A percentile compares a stretch with the other conserved stretches of the same genome.
Evolutionary conservation across 2,797 vertebrate genomes (phyloP).

Genomic region (Acrossocheilus fasciatus): DNA sequence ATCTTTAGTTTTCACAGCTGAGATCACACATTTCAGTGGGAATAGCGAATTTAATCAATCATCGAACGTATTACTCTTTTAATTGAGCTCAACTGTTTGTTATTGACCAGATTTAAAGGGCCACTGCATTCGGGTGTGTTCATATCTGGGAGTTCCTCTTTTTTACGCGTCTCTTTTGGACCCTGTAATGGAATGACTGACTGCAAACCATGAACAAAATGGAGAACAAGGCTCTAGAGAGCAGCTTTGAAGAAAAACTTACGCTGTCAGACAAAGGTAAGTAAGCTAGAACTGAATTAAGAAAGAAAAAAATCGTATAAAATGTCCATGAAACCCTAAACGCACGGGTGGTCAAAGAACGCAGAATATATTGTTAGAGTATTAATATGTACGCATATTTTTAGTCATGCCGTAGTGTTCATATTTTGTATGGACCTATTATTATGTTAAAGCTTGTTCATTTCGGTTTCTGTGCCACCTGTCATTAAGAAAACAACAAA

Average conservation of each 20-base stretch:
- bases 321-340: not conserved
- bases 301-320: not conserved
- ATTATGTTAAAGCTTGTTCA: not conserved
- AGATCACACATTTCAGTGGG: not conserved
- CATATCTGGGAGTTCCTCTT: conserved; percentile 61
- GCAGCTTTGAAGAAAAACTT: conserved; percentile 76
- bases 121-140: conserved; percentile 72
- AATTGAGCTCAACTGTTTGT: not conserved
- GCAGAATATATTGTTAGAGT: not conserved
- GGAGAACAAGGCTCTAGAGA: conserved; percentile 78
- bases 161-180: conserved; percentile 63
- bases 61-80: conserved; percentile 58
- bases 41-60: conserved; percentile 2
- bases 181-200: conserved; percentile 79
- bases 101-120: conserved; percentile 50
- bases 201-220: conserved; percentile 63
- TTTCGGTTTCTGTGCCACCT: not conserved
- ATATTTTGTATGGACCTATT: not conserved
- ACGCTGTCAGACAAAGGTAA: conserved; percentile 77
- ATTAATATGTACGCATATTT: not conserved
- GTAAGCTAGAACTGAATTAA: conserved; percentile 51
- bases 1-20: conserved; percentile 37
- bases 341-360: not conserved
- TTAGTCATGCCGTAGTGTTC: not conserved
- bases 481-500: conserved; percentile 29